These are phyloP conservation scores for Spodoptera frugiperda DNA, from an alignment of 1,140 invertebrate genomes.

Conservation along the genomic window DNA sequence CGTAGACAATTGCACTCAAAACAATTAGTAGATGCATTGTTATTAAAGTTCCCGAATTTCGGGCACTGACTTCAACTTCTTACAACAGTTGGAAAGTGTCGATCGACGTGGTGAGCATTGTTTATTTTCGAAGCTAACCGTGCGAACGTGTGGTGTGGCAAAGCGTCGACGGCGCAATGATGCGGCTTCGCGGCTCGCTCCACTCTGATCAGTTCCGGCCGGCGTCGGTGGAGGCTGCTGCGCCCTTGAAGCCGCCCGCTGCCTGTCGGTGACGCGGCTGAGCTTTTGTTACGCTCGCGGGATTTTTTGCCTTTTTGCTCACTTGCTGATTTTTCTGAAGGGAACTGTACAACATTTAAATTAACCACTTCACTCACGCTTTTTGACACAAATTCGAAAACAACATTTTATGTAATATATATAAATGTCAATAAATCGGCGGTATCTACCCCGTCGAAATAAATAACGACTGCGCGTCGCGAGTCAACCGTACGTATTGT, in stretches of 20 bases:
- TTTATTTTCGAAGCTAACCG: conserved; percentile 61
- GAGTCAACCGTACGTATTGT: conserved; percentile 54
- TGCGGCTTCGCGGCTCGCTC: conserved; percentile 50
- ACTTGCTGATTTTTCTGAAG: too few species aligned
- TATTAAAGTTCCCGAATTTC: conserved; percentile 26
- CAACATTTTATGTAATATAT: neutral
- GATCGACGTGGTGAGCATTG: conserved; percentile 69
- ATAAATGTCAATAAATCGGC: neutral
- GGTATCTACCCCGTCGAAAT: neutral
- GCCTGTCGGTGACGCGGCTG: conserved; percentile 6
- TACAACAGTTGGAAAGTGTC: conserved; percentile 73
- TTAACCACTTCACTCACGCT: neutral
- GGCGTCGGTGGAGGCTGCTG: conserved; percentile 65
- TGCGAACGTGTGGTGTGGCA: conserved; percentile 65
- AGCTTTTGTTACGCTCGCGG: conserved; percentile 43
- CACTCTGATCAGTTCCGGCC: conserved; percentile 50
- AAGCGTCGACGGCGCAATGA: conserved; percentile 69
- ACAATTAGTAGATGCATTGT: conserved; percentile 67
- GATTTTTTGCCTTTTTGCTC: conserved; percentile 4
- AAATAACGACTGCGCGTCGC: neutral
- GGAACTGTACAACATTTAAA: neutral
- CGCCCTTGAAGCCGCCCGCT: conserved; percentile 64
- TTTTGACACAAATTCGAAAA: neutral
- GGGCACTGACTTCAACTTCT: conserved; percentile 54
- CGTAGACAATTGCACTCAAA: conserved; percentile 57